Conservation (phyloP, 2,888 invertebrate species). For the Biston betularia region DNA sequence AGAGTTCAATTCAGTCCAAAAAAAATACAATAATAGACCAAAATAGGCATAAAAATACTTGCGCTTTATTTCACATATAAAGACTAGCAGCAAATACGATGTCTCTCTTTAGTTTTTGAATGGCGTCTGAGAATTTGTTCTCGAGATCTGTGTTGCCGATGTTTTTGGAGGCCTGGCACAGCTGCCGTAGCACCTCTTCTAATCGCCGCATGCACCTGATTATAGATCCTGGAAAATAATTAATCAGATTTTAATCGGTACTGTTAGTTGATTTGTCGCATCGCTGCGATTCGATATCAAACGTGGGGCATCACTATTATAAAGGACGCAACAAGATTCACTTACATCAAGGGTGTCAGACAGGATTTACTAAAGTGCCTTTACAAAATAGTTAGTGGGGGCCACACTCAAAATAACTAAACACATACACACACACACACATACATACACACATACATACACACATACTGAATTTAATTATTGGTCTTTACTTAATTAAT, state of each 20-base stretch:
- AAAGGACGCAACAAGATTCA: no score
- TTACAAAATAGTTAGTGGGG: no score
- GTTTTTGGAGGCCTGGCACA: slow-evolving; percentile 98
- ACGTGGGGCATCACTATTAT: no score
- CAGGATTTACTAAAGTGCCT: no score
- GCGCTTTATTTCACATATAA: slow-evolving; percentile 84
- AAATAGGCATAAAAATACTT: slow-evolving; percentile 20
- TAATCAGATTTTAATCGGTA: neutral
- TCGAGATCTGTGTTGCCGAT: slow-evolving; percentile 98
- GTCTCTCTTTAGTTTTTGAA: slow-evolving; percentile 97
- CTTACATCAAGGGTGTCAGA: no score
- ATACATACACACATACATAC: no score
- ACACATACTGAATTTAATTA: no score
- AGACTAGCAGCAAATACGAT: slow-evolving; percentile 99
- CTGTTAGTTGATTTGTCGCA: neutral
- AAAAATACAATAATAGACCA: slow-evolving; percentile 3
- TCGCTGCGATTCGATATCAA: no score
- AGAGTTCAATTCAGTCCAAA: no score
- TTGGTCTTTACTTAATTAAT: no score
- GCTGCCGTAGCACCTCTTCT: slow-evolving; percentile 97
- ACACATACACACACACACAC: no score
- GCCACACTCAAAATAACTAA: no score
- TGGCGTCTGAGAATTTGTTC: slow-evolving; percentile 97
- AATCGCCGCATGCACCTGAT: slow-evolving; percentile 96
- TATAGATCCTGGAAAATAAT: slow-evolving; percentile 80